Evolutionary conservation across 1,140 invertebrate genomes (phyloP), one percentile per base, ranked within the genome.

Genomic region (Capitella teleta): DNA sequence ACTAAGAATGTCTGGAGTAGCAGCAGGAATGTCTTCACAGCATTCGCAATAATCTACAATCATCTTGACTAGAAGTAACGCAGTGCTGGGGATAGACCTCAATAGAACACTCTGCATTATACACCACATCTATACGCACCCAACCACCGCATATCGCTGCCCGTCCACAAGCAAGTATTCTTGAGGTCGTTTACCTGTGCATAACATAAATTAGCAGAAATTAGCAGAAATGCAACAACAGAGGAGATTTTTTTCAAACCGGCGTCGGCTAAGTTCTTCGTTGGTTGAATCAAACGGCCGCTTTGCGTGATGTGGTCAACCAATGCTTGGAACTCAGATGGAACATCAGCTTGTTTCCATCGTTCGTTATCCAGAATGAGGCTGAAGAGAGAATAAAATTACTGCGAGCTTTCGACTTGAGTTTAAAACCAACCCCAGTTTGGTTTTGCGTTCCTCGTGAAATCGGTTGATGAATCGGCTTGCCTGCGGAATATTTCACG

Each of bases 321-420:
- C 41, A 94, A 75, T 18, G 72, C 76, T 71, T 95, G 90, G 66
- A 93, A 84, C 66, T 91, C 86, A 51, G 75, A 68, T 0, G 88
- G 84, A 37, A 97, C 85, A 58, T 93, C 86, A n/a, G 87, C 86
- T 59, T 85, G 80, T 65, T 86, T 89, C 93, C 94, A 98, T 44
- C 84, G 77, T 72, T 98, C 94, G 57, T 80, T 81, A 61, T 96
- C 92, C 30, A 98, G 72, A 30, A 92, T 77, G 10, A 69, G 54
- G 56, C 68, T 71, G 50, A 45, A 61, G 61, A 47, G 49, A 40
- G 16, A 30, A 26, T 5, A 23, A 44, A 1, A 16, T 44, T 2
- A 49, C n/a, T 36, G 30, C 8, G 37, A 43, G 19, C 12, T 30
- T 16, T 37, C n/a, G 36, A 49, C 16, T 14, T 24, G 46, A 36